Conservation (phyloP, 2,113 vertebrate genomes). For the Gasterosteus nipponicus region DNA sequence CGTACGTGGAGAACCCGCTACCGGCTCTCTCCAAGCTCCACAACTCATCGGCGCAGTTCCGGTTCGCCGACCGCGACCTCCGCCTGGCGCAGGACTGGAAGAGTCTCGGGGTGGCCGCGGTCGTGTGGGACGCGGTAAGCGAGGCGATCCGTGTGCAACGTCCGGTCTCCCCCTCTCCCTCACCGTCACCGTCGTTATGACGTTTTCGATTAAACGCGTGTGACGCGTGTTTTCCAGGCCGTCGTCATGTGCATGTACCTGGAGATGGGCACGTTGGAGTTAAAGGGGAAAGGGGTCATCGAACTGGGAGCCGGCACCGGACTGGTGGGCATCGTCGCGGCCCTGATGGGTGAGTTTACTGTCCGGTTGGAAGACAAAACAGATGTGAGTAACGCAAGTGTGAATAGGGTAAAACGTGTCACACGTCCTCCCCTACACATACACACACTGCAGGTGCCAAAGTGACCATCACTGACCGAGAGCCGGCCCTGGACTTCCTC, state of each 20-base stretch:
- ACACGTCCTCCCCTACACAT: too few relatives aligned
- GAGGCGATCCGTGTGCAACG: too few relatives aligned
- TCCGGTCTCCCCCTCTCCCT: too few relatives aligned
- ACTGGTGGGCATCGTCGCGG: conserved; percentile 93
- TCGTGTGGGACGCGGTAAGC: conserved; percentile 96
- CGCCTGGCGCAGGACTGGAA: conserved; percentile 90
- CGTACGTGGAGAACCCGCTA: conserved; percentile 79
- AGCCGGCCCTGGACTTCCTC: conserved; percentile 87
- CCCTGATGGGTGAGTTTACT: conserved; percentile 86
- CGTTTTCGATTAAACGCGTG: background rate
- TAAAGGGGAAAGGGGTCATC: conserved; percentile 83
- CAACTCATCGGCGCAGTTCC: conserved; percentile 81
- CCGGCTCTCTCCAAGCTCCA: conserved; percentile 86
- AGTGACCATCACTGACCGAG: conserved; percentile 92
- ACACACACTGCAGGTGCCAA: conserved; percentile 82
- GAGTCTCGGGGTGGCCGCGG: conserved; percentile 90
- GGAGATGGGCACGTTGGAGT: conserved; percentile 85
- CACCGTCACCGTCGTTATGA: background rate
- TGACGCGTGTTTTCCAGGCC: conserved; percentile 80
- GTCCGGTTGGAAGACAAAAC: background rate
- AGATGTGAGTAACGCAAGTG: too few relatives aligned
- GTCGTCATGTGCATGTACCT: conserved; percentile 90
- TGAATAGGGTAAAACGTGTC: too few relatives aligned
- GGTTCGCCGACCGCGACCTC: conserved; percentile 84
- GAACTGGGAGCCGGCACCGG: conserved; percentile 96